Evolutionary conservation across 30 jellyfish, hydroid and myxozoan species (phyloP).

Genomic region (Euphysa ruthae): DNA sequence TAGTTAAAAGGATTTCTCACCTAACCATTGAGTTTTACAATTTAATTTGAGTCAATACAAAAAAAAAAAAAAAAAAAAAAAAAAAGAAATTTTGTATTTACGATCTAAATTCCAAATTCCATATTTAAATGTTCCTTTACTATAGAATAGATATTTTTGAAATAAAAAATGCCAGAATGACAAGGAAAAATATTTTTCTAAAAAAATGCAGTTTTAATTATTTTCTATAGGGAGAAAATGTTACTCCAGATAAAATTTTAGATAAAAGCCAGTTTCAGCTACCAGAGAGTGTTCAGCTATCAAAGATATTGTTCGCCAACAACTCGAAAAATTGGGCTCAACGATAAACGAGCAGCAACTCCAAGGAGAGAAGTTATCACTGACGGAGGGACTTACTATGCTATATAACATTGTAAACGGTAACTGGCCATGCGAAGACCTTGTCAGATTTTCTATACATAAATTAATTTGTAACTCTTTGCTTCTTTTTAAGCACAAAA

Average conservation of each 20-base stretch:
- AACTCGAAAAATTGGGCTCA: neutral
- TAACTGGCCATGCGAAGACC: constrained; percentile 10
- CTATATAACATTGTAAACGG: constrained; percentile 11
- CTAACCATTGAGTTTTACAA: too few species aligned
- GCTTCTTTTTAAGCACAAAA: neutral
- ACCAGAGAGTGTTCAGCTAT: constrained; percentile 29
- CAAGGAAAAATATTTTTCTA: too few species aligned
- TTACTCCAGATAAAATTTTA: constrained; percentile 21
- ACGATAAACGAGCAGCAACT: constrained; percentile 24
- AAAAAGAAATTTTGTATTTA: too few species aligned
- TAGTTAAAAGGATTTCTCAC: too few species aligned
- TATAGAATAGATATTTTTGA: too few species aligned
- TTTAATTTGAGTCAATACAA: too few species aligned
- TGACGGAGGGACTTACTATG: constrained; percentile 30
- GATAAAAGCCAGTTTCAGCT: constrained; percentile 23
- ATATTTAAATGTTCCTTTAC: too few species aligned
- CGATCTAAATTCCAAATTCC: too few species aligned
- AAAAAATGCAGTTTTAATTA: too few species aligned
- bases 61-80: too few species aligned
- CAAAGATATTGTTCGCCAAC: constrained; percentile 12
- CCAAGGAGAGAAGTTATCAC: constrained; percentile 34
- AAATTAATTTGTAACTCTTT: constrained; percentile 1
- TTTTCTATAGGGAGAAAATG: too few species aligned
- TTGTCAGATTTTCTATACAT: constrained; percentile 5
- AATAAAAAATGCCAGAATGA: too few species aligned